These are phyloP conservation scores for Stratiomys singularior DNA, from an alignment of 2,888 invertebrate species.

Conservation along the genomic window DNA sequence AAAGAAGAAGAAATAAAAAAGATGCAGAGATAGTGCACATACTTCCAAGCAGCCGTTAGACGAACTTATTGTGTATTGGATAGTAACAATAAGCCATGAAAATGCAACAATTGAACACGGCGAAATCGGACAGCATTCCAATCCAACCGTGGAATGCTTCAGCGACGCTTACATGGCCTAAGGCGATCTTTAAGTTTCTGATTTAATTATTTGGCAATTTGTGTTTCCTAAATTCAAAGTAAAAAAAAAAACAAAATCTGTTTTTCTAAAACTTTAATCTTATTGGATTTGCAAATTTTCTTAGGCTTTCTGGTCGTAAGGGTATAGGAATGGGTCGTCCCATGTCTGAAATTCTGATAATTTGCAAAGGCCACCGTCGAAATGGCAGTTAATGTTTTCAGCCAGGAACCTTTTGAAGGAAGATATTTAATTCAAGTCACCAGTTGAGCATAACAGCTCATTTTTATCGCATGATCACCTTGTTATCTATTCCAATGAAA, in stretches of 20 bases:
- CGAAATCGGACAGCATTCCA: conserved; percentile 26
- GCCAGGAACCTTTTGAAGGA: no score
- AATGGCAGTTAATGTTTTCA: no score
- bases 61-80: conserved; percentile 5
- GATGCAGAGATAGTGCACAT: background rate
- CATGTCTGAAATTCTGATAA: background rate
- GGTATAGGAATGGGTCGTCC: background rate
- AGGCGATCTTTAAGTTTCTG: background rate
- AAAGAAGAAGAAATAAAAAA: background rate
- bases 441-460: no score
- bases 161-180: background rate
- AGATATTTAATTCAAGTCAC: no score
- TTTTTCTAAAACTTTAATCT: background rate
- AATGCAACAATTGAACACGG: conserved; percentile 29
- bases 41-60: conserved; percentile 1
- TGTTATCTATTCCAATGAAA: no score
- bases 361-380: no score
- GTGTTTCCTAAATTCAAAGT: background rate
- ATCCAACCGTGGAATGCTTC: background rate
- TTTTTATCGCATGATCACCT: no score
- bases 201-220: background rate
- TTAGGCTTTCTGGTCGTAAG: background rate
- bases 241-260: background rate
- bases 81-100: conserved; percentile 28
- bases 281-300: background rate